phyloP scores from a whole-genome alignment of 1,140 invertebrate species.

The Hyphantria cunea region DNA sequence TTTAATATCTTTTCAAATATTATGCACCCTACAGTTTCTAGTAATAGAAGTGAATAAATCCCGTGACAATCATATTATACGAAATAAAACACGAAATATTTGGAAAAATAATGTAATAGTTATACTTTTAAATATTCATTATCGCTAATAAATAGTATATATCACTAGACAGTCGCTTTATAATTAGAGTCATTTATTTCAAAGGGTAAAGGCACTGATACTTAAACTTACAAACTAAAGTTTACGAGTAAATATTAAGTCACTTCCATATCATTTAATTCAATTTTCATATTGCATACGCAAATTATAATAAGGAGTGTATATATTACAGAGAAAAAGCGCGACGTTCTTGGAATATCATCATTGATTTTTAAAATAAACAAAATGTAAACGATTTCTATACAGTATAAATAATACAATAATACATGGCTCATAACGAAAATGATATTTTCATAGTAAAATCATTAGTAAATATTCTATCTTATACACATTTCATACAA shows the following conservation, averaged over 20 bases:
- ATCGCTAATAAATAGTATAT: constrained; percentile 47
- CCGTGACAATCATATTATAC: too few relatives aligned
- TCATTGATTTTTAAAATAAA: constrained; percentile 20
- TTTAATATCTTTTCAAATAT: too few relatives aligned
- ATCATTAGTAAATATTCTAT: constrained; percentile 18
- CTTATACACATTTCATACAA: constrained; percentile 21
- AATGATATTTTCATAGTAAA: constrained; percentile 13
- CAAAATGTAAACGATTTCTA: constrained; percentile 4
- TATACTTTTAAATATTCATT: constrained; percentile 51
- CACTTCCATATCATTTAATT: constrained; percentile 1
- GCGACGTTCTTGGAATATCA: constrained; percentile 15
- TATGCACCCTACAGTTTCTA: too few relatives aligned
- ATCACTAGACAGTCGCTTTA: constrained; percentile 45
- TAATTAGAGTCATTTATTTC: constrained; percentile 45
- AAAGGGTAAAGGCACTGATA: constrained; percentile 46
- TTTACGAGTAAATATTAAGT: constrained; percentile 1
- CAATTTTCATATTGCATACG: background rate
- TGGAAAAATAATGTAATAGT: constrained; percentile 49
- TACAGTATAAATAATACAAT: constrained; percentile 5
- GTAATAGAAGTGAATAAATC: too few relatives aligned
- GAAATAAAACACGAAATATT: constrained; percentile 23
- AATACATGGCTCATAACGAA: constrained; percentile 1
- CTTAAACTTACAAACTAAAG: constrained; percentile 30
- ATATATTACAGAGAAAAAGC: constrained; percentile 12
- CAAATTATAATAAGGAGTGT: constrained; percentile 13